phyloP scores from a whole-genome alignment of 1,140 invertebrate species.

The Temnothorax longispinosus region DNA sequence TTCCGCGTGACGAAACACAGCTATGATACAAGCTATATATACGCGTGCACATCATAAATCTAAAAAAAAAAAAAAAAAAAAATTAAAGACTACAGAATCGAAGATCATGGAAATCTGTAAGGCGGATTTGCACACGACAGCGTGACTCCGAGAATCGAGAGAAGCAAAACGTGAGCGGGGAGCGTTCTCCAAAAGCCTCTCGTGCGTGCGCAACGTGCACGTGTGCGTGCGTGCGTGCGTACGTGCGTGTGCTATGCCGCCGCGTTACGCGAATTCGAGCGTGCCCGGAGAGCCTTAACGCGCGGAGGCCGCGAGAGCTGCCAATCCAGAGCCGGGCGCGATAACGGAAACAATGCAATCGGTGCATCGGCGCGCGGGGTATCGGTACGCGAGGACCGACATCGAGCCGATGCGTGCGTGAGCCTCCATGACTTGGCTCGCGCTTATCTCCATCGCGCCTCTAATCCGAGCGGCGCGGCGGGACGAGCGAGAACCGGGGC shows the following conservation, averaged over 20 bases:
- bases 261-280: conserved; percentile 37
- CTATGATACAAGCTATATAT: background rate
- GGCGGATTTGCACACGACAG: background rate
- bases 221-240: too few species aligned
- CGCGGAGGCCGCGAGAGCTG: conserved; percentile 71
- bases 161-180: background rate
- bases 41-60: background rate
- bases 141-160: background rate
- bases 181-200: background rate
- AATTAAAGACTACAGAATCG: background rate
- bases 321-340: conserved; percentile 74
- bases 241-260: background rate
- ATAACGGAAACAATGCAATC: conserved; percentile 79
- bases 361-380: conserved; percentile 48
- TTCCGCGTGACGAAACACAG: background rate
- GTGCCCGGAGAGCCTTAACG: conserved; percentile 77
- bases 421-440: conserved; percentile 16
- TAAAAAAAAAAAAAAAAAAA: background rate
- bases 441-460: conserved; percentile 62
- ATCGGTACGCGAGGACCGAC: background rate
- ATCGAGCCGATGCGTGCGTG: conserved; percentile 9
- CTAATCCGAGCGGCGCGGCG: background rate
- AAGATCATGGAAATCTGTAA: background rate
- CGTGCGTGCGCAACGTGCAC: too few species aligned
- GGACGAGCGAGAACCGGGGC: too few species aligned